Evolutionary conservation across 2,113 vertebrate species (phyloP), one percentile per base, ranked within the genome.

Genomic region (Syngnathus floridae): DNA sequence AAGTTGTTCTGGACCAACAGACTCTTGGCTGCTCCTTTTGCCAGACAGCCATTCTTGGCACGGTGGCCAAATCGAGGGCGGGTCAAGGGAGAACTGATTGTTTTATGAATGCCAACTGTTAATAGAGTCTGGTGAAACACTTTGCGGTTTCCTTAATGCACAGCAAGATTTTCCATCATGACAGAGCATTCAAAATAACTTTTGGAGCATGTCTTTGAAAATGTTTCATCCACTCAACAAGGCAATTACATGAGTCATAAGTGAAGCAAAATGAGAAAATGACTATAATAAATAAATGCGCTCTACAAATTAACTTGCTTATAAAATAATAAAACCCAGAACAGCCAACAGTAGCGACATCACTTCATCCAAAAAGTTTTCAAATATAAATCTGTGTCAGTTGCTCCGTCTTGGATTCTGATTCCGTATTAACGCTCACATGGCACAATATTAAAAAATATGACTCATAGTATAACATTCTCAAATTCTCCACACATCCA

Each of bases 1-100:
- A 69, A 84, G 78, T 73, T 76, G 77, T 85, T 67, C 62, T 66
- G 70, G 68, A 68, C 67, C 66, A 76, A 64, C 45, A 83, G 76
- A 83, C 64, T 71, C 66, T 86, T 82, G 81, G 40, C 51, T 37
- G 16, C 60, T 80, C 64, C 56, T 67, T 72, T 67, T 76, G 74
- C 76, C 79, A 83, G 70, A 35, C 63, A 2, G 61, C 60, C 72
- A 75, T 66, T 68, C 71, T 69, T 81, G 81, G 81, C 75, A 70
- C 68, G 67, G 40, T 70, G 62, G 58, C 41, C 38, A 52, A 22
- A 56, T 31, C 26, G 62, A 49, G 59, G 58, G 59, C 17, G 35
- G 64, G 64, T 62, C 63, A n/a, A 12, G 5, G 22, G 36, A 52
- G 56, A 57, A 59, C 46, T 54, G 37, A 66, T n/a, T 38, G 12